Evolutionary conservation across 92 coral and sea anemone species (phyloP), one percentile per base, ranked within the genome.

Genomic region (Galaxea fascicularis): DNA sequence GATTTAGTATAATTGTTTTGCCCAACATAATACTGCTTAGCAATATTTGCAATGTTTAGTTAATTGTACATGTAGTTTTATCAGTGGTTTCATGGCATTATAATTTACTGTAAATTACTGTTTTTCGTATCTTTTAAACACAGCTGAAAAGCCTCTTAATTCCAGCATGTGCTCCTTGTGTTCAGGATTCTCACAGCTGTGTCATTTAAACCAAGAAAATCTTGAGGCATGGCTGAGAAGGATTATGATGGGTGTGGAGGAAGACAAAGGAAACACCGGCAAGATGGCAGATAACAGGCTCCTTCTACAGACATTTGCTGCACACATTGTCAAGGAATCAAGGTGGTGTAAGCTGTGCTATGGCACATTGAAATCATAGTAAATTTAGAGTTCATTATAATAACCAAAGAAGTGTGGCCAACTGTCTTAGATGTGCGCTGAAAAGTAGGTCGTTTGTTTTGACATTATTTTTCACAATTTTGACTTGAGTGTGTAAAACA

Each of bases 281-380:
- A 97, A 97, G 71, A 97, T 97, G 99, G 99, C 99, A 13, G 99
- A 97, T 85, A 97, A 97, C 86, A 90, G 99, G 71, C 95, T 97
- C 4, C 91, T 94, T 25, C 85, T 97, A 26, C 99, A 97, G 80
- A 90, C 98, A 12, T 93, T 97, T 83, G 97, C 93, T 16, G 86
- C 98, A 30, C 93, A 87, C 57, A 91, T 97, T 75, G 97, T 93
- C 49, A 97, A 88, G 86, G 99, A 93, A 65, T 82, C 77, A 46
- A 87, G 94, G 98, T 97, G 45, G 57, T 44, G 31, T 29, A 29
- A 29, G 15, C 71, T 63, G 41, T 35, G 41, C 41, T 35, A 2
- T 35, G 41, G 41, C 41, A 35, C 6, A 35, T 2, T 35, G 41
- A 35, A 35, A 35, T 35, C 6, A 35, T 35, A 35, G 41, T n/a